These are phyloP conservation scores for Spea bombifrons DNA, from an alignment of 2,113 vertebrate genomes.

Conservation along the genomic window DNA sequence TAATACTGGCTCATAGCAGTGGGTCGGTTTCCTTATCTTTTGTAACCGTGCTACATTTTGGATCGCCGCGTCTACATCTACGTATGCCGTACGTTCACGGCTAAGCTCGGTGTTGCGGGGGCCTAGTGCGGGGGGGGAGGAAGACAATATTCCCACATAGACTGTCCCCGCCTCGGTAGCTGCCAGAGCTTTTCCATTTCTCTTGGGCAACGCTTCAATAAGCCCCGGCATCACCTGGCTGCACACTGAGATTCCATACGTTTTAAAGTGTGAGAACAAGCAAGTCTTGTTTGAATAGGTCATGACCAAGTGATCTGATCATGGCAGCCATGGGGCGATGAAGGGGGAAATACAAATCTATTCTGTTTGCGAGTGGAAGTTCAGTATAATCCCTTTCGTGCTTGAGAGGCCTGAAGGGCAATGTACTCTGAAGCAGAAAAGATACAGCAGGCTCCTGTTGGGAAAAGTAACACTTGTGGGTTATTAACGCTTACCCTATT, in stretches of 20 bases:
- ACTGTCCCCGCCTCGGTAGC: conserved; percentile 33
- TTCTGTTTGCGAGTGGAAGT: conserved; percentile 44
- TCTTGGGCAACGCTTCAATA: conserved; percentile 44
- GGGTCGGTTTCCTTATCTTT: conserved; percentile 3
- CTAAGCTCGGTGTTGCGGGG: background rate
- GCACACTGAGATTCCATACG: conserved; percentile 41
- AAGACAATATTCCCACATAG: conserved; percentile 41
- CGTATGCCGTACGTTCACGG: background rate
- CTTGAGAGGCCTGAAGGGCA: conserved; percentile 33
- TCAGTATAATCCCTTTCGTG: conserved; percentile 45
- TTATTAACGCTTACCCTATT: too few relatives aligned
- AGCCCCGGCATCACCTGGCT: conserved; percentile 23
- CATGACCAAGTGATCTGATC: conserved; percentile 42
- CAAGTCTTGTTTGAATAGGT: background rate
- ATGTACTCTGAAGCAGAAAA: conserved; percentile 20
- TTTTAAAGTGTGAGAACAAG: background rate
- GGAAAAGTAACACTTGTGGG: background rate
- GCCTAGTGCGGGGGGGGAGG: conserved; percentile 9
- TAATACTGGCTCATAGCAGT: background rate
- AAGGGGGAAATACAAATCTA: conserved; percentile 45
- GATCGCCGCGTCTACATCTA: too few relatives aligned
- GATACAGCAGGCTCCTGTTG: conserved; percentile 19
- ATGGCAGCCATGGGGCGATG: conserved; percentile 45
- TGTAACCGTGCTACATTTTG: background rate
- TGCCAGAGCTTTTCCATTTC: conserved; percentile 38